Base-by-base conservation (phyloP, 2,888 invertebrate genomes). In the Drosophila bunnanda region DNA sequence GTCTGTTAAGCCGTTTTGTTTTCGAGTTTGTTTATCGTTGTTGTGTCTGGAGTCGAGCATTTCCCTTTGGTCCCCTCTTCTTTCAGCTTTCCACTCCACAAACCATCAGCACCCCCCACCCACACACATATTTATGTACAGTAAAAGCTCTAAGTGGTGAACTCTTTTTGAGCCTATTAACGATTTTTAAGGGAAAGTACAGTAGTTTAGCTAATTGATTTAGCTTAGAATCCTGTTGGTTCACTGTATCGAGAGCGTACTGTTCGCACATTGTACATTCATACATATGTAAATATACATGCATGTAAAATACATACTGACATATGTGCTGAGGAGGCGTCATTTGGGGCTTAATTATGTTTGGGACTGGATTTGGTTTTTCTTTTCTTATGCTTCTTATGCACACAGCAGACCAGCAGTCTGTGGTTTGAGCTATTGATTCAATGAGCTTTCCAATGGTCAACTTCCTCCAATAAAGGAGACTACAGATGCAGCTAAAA, bases 391-490 rank as follows among this genome's bases (percentile, higher is more conserved):
- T 32, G 17, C 28, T 44, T 38, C 8, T 36, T 36, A 50, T 52
- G 44, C 44, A 57, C 25, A 53, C 46, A 28, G 22, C 28, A 43
- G 20, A 30, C 32, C 44, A 7, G 28, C 36, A 55, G 67, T 52
- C 46, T 73, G 67, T 73, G 39, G 70, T 69, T 72, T 52, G 52
- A 57, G 44, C 75, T 82, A 82, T 82, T 88, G 80, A 78, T 85
- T 84, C 61, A 72, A 75, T 70, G 60, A 65, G 77, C 83, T 77
- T 76, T 72, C 55, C 30, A 70, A 60, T 57, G 52, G 38, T 32
- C 46, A 61, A 32, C 30, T 48, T 44, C 44, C 30, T 64, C 32
- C 12, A 30, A 17, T 2, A 17, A 5, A 6, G 6, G 17, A 39
- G 5, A 54, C 55, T 6, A 28, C 10, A 12, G 13, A n/a, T 30